These are phyloP conservation scores for Erpobdella octoculata DNA, from an alignment of 2,888 invertebrate genomes.

Conservation along the genomic window DNA sequence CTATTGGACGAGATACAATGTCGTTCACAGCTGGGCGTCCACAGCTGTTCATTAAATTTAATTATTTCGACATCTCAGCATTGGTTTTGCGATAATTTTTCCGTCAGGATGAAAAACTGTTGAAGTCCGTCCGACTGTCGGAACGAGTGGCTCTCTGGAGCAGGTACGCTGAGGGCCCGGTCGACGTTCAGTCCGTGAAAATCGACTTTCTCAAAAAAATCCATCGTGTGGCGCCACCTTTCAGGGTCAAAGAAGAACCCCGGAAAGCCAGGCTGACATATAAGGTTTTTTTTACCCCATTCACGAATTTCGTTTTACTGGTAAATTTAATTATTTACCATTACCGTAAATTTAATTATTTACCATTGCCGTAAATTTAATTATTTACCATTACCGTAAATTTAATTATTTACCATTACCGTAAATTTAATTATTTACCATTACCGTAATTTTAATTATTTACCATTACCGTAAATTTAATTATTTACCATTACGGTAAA, in stretches of 20 bases:
- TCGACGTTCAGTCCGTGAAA: conserved; percentile 77
- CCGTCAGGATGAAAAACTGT: conserved; percentile 68
- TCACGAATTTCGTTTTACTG: too few relatives aligned
- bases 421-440: too few relatives aligned
- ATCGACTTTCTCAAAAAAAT: conserved; percentile 76
- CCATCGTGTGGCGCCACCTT: conserved; percentile 66
- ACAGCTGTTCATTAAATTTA: neutral
- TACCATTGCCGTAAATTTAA: too few relatives aligned
- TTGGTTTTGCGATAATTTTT: neutral
- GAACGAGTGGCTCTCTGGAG: conserved; percentile 84
- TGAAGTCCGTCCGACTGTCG: conserved; percentile 73
- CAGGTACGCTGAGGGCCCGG: conserved; percentile 62
- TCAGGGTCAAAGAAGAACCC: conserved; percentile 58
- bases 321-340: too few relatives aligned
- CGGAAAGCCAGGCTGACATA: neutral
- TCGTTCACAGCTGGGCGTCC: too few relatives aligned
- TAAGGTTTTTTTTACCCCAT: neutral
- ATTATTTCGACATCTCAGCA: neutral
- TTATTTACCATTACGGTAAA: neutral
- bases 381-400: too few relatives aligned
- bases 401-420: too few relatives aligned
- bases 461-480: too few relatives aligned
- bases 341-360: too few relatives aligned
- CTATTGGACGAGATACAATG: too few relatives aligned
- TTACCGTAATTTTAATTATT: too few relatives aligned